Evolutionary conservation across 2,113 vertebrate species (phyloP), one percentile per base, ranked within the genome.

Genomic region (Nycticryphes semicollaris): DNA sequence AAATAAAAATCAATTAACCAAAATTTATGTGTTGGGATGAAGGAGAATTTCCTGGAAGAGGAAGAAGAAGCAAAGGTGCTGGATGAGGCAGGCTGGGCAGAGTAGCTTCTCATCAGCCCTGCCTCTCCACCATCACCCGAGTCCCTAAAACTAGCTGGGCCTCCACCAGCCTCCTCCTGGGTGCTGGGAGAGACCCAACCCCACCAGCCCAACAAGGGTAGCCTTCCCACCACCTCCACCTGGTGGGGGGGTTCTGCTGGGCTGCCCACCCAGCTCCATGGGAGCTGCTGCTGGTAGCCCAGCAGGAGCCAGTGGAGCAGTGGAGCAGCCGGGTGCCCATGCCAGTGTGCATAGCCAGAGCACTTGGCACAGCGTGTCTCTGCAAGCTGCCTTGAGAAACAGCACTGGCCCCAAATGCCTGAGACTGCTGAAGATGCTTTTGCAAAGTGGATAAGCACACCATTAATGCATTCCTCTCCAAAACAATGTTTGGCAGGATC

Each of bases 301-400:
- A 33, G 30, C 0, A 0, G 78, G 17, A 64, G 20, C 25, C 3
- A 1, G 39, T 0, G 0, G 0, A 4, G 15, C 3, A 1, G 39
- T 0, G 0, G 0, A 4, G 15, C 0, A 1, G 51, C 57, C 0
- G 1, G 19, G 43, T 4, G 1, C 23, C 30, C 41, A 4, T 1
- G 1, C 37, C 1, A 3, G 47, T 5, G 1, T 1, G 5, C 2
- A 0, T 30, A 43, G 41, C 0, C 0, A 27, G 31, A 73, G 24
- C 0, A 0, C 41, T 53, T 28, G 28, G 50, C 62, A 87, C 35
- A 10, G 50, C 0, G 0, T 7, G 13, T 14, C 39, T 76, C 81
- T 35, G 25, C 27, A 47, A 51, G 37, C 28, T 80, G 88, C 30
- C 60, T 23, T 25, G 47, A 48, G 30, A 14, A 35, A 48, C 1